A percentile compares a stretch with the other conserved stretches of the same genome.
These are phyloP conservation scores for Argyrosomus regius DNA, from an alignment of 2,797 vertebrate species.

Conservation along the genomic window DNA sequence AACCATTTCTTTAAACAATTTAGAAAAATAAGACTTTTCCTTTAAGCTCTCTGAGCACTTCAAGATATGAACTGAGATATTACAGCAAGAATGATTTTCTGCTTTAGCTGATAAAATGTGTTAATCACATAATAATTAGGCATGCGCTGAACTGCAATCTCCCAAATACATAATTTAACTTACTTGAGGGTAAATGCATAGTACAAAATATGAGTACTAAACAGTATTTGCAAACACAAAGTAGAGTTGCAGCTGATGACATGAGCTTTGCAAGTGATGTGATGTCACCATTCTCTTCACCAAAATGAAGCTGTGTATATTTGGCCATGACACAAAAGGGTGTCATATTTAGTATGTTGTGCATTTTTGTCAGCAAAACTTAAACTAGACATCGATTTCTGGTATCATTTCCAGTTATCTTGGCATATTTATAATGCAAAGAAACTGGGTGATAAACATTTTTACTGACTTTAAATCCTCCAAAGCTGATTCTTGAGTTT, in stretches of 20 bases:
- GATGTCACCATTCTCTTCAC: not conserved
- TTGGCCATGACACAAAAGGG: not conserved
- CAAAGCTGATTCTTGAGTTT: not conserved
- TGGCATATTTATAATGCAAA: not conserved
- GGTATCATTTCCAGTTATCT: not conserved
- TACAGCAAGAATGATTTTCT: not conserved
- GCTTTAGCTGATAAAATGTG: not conserved
- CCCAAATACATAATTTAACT: conserved; percentile 18
- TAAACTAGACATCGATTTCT: not conserved
- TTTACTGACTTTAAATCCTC: not conserved
- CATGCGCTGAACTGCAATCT: conserved; percentile 1
- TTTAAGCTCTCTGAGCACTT: too few species aligned
- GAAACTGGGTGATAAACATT: not conserved
- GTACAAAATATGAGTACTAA: not conserved
- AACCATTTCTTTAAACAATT: not conserved
- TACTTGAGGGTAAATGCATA: not conserved
- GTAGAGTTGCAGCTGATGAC: not conserved
- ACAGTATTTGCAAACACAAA: not conserved
- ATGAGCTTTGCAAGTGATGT: not conserved
- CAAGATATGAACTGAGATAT: conserved; percentile 8
- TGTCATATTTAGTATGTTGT: not conserved
- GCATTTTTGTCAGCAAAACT: not conserved
- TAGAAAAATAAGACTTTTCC: not conserved
- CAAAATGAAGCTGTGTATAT: not conserved
- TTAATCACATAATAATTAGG: not conserved